Conservation (phyloP, 2,113 vertebrate species). For the Microtus oregoni region DNA sequence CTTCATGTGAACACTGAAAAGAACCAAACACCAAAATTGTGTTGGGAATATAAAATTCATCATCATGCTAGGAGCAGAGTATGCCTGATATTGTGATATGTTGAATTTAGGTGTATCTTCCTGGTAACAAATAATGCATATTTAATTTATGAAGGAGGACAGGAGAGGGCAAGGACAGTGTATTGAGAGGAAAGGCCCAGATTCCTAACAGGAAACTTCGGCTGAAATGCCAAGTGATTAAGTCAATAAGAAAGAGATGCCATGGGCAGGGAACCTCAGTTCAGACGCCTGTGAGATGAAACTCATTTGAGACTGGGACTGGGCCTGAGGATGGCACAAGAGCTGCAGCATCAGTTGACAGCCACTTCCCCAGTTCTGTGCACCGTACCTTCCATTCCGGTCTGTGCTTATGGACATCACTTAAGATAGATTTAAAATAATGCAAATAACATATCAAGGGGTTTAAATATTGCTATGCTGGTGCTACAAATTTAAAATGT, state of each 20-base stretch:
- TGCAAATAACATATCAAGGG: background rate
- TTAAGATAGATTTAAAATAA: background rate
- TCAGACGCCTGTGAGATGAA: background rate
- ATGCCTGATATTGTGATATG: background rate
- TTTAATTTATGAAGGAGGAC: background rate
- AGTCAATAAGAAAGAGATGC: background rate
- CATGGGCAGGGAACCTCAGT: background rate
- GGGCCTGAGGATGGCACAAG: accelerated
- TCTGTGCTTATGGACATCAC: background rate
- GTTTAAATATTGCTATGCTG: background rate
- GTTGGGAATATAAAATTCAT: background rate
- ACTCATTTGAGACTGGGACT: accelerated
- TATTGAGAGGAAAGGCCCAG: accelerated
- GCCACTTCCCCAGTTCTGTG: too few relatives aligned
- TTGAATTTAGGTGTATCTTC: background rate
- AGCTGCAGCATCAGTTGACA: background rate
- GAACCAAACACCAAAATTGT: background rate
- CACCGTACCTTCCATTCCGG: too few relatives aligned
- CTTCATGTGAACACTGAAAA: background rate
- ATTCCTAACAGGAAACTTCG: background rate
- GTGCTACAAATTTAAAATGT: background rate
- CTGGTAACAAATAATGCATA: background rate
- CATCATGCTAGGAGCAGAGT: background rate
- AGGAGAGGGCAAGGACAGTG: too few relatives aligned
- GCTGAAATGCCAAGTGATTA: background rate